Conservation (phyloP, 2,113 vertebrate genomes). For the Ifrita kowaldi region DNA sequence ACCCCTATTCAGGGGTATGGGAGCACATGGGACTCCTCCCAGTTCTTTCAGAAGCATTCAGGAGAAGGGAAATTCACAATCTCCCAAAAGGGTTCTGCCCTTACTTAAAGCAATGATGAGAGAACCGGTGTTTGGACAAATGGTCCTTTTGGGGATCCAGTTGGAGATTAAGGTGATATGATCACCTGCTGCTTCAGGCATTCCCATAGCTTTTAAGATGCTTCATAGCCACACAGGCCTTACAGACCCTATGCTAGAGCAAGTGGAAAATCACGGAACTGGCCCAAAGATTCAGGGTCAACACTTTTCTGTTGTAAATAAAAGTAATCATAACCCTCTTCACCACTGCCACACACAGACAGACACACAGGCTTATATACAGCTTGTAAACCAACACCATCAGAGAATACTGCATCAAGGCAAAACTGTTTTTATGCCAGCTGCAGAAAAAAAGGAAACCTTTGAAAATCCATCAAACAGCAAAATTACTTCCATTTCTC, state of each 20-base stretch:
- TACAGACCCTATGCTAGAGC: background rate
- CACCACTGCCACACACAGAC: background rate
- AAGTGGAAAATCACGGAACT: background rate
- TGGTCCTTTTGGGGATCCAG: background rate
- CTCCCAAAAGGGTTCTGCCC: background rate
- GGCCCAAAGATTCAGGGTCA: background rate
- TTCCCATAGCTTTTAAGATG: background rate
- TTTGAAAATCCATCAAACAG: background rate
- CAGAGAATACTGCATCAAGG: background rate
- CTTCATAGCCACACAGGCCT: background rate
- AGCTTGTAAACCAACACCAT: background rate
- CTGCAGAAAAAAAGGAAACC: background rate
- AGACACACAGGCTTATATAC: background rate
- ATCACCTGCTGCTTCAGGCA: background rate
- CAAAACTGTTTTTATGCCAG: background rate
- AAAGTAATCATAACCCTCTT: background rate
- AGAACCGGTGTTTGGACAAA: background rate
- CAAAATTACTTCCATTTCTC: background rate
- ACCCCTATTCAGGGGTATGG: background rate
- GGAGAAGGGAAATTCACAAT: background rate
- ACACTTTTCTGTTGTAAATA: background rate
- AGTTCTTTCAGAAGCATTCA: fast-evolving
- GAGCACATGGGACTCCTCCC: background rate
- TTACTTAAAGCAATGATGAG: background rate
- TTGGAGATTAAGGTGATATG: background rate